Percentiles rank a stretch among this genome's conserved stretches.
These are phyloP conservation scores for Rhea pennata DNA, from an alignment of 2,113 vertebrate genomes.

Conservation along the genomic window DNA sequence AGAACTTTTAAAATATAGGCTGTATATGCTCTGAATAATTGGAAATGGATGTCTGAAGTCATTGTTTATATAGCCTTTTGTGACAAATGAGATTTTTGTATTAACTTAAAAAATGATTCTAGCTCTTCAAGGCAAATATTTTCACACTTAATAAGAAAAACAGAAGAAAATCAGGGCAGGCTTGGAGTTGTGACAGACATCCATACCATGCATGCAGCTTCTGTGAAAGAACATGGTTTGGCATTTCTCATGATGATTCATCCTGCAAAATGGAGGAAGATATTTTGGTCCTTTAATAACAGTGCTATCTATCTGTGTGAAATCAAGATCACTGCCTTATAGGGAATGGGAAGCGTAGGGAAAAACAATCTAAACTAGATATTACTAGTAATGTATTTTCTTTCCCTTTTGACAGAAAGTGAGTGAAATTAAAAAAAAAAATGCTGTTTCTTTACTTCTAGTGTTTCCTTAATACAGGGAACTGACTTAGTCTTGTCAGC, in stretches of 20 bases:
- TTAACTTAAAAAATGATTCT: not conserved
- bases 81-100: slow-evolving; percentile 8
- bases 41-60: slow-evolving; percentile 17
- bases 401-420: slow-evolving; percentile 8
- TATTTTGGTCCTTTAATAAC: not conserved
- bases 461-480: not conserved
- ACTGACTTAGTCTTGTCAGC: not conserved
- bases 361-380: not conserved
- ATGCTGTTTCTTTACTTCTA: not conserved
- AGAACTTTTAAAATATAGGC: not conserved
- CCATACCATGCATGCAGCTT: not conserved
- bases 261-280: not conserved
- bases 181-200: not conserved
- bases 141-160: not conserved
- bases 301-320: not conserved
- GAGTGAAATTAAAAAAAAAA: not conserved
- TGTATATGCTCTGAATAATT: not conserved
- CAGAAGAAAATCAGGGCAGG: not conserved
- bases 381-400: slow-evolving; percentile 16
- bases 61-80: not conserved
- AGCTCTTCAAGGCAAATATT: not conserved
- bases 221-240: not conserved
- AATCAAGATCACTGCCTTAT: slow-evolving; percentile 2
- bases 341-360: not conserved
- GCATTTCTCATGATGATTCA: not conserved